Base-by-base conservation (phyloP, 1,140 invertebrate genomes). In the Galendromus occidentalis region DNA sequence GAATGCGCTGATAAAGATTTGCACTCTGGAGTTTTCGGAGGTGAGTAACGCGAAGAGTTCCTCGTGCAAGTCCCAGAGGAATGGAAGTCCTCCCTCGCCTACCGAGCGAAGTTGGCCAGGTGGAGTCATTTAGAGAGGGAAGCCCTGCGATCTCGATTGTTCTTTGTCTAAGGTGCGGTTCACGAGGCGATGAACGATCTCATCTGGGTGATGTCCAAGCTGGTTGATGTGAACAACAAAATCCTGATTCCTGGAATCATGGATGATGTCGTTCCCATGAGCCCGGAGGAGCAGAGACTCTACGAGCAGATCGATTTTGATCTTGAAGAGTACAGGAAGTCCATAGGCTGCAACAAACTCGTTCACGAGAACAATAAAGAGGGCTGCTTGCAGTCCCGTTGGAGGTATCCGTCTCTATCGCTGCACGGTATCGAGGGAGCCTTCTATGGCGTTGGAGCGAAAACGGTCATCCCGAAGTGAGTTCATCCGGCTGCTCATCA, bases 1-100 rank as follows among this genome's bases (percentile, higher is more conserved):
- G 81, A 85, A 72, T 92, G 92, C 77, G 85, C 91, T 7, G 75
- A 76, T 29, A 92, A 91, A 78, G 95, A 98, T 80, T 76, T 98
- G 17, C 94, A 98, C 74, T 95, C 91, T 75, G 94, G 94, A 30
- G 83, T 90, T 2, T 96, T 85, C 79, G 94, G 94, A 22, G 94
- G 94, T 30, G 85, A 85, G 45, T 59, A 22, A 59, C 22, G 33
- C 33, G 17, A 1, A 29, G 64, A 76, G 79, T 74, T 79, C 18
- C 4, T 63, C 42, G 28, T 64, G 17, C 1, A 42, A 17, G 42
- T 25, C 2, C 2, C 1, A 17, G 28, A 42, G 1, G 9, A 0
- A 25, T 39, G 18, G 28, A 47, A 44, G 42, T 44, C 42, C n/a
- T 44, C 42, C n/a, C 42, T 44, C 12, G n/a, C n/a, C 14, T 12